Base-by-base conservation (phyloP, 1,140 invertebrate species). In the Papilio glaucus region DNA sequence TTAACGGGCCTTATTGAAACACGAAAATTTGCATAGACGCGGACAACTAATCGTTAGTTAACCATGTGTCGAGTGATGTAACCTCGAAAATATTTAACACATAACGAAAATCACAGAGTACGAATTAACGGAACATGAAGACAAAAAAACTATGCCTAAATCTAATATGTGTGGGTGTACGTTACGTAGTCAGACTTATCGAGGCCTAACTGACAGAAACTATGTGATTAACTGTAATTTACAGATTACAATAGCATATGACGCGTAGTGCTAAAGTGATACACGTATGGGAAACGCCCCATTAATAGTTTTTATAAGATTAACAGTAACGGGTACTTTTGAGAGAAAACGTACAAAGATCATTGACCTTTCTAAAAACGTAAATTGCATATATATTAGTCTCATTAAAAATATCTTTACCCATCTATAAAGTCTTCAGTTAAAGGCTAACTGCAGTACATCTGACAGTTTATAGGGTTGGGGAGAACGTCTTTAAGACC, bases 221-320 rank as follows among this genome's bases (percentile, higher is more conserved):
- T 57, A 24, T 49, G 9, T 49, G 18, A 49, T 57, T 57, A 57
- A 57, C 49, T 57, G 49, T 57, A 57, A 57, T 57, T 57, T 57
- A 4, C 18, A 24, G 18, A 53, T 24, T 49, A 18, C n/a, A 45
- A 45, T 18, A n/a, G 4, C 42, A 49, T 3, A 33, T 33, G 2
- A 33, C 29, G n/a, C 18, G 42, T 49, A 21, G 42, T n/a, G n/a
- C 13, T 7, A 21, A 21, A n/a, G n/a, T n/a, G n/a, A n/a, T n/a
- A n/a, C n/a, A n/a, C n/a, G n/a, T n/a, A 15, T 21, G 7, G 45
- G 10, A 18, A 49, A 49, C 45, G 45, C 18, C 38, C 38, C 4
- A 39, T 39, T n/a, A n/a, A n/a, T n/a, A n/a, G n/a, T n/a, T n/a
- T n/a, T n/a, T n/a, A n/a, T n/a, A n/a, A n/a, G n/a, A n/a, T n/a